Conservation (phyloP, 35 echinoderm and acorn worm genomes). For the Holothuria glaberrima region DNA sequence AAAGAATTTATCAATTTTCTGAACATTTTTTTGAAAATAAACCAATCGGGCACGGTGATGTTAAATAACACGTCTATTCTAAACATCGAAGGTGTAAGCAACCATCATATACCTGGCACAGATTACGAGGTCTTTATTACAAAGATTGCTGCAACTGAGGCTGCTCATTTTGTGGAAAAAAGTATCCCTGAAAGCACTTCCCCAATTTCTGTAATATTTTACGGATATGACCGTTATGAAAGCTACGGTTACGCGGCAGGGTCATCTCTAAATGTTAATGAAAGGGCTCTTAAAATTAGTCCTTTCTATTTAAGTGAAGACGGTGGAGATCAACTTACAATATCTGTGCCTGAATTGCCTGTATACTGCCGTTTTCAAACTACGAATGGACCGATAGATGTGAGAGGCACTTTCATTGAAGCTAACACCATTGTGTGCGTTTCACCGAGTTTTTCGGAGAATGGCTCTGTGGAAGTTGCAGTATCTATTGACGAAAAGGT, state of each 20-base stretch:
- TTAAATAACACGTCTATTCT: slow-evolving; percentile 34
- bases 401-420: slow-evolving; percentile 14
- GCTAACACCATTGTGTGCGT: slow-evolving; percentile 49
- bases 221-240: slow-evolving; percentile 65
- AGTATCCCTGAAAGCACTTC: background rate
- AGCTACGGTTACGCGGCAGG: slow-evolving; percentile 73
- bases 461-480: slow-evolving; percentile 38
- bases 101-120: slow-evolving; percentile 15
- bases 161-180: slow-evolving; percentile 71
- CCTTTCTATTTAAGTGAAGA: slow-evolving; percentile 64
- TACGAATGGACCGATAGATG: no score
- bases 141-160: background rate
- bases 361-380: no score
- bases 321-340: slow-evolving; percentile 57
- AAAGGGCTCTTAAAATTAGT: slow-evolving; percentile 51
- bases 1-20: slow-evolving; percentile 64
- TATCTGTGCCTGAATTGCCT: slow-evolving; percentile 62
- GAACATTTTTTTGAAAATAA: slow-evolving; percentile 53
- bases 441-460: slow-evolving; percentile 58
- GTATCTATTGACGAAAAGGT: slow-evolving; percentile 58
- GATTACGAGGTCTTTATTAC: slow-evolving; percentile 8
- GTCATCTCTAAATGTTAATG: slow-evolving; percentile 58
- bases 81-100: background rate
- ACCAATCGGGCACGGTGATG: slow-evolving; percentile 32
- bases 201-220: slow-evolving; percentile 65